Conservation (phyloP, 1,140 invertebrate species). For the Luehdorfia chinensis region DNA sequence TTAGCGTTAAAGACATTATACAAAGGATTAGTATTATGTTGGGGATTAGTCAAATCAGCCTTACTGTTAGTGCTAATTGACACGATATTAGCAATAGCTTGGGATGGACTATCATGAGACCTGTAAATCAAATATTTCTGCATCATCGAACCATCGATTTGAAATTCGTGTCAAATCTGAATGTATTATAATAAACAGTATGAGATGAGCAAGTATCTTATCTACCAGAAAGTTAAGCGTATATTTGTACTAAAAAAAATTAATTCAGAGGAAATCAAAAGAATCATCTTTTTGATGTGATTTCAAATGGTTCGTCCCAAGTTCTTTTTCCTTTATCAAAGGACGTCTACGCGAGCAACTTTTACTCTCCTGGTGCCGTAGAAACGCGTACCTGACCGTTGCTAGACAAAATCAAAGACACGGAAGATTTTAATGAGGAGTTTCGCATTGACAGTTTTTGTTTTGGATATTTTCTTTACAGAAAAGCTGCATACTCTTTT, state of each 20-base stretch:
- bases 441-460: constrained; percentile 61
- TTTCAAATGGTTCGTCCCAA: constrained; percentile 42
- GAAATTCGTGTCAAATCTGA: too few relatives aligned
- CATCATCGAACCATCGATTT: too few relatives aligned
- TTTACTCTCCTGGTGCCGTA: constrained; percentile 42
- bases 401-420: constrained; percentile 69
- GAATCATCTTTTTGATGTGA: constrained; percentile 26
- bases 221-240: too few relatives aligned
- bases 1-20: neutral
- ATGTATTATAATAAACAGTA: too few relatives aligned
- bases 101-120: constrained; percentile 10
- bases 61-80: neutral
- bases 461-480: constrained; percentile 43
- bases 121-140: constrained; percentile 29
- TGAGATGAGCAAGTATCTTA: too few relatives aligned
- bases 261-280: constrained; percentile 18
- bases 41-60: too few relatives aligned
- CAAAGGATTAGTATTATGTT: neutral
- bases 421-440: constrained; percentile 74
- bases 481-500: constrained; percentile 24
- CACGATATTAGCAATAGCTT: neutral
- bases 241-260: too few relatives aligned
- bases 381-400: constrained; percentile 57
- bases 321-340: constrained; percentile 53
- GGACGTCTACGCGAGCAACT: constrained; percentile 35